Base-by-base conservation (phyloP, 1,140 invertebrate species). In the Popillia japonica region DNA sequence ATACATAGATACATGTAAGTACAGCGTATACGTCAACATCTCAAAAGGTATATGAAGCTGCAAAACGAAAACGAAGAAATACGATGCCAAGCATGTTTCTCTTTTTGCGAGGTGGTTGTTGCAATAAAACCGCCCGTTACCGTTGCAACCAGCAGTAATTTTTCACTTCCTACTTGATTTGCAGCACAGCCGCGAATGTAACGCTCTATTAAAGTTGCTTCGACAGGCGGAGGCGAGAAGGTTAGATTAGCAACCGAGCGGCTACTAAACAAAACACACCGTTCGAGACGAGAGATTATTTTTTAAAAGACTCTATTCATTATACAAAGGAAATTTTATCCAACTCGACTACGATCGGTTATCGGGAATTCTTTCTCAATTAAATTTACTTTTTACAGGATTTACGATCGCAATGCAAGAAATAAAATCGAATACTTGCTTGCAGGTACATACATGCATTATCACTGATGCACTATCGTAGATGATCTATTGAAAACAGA, bases 141-240 rank as follows among this genome's bases (percentile, higher is more conserved):
- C 48, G 48, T 55, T 55, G 17, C 48, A 55, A n/a, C 17, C 3
- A 55, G 6, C 48, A 3, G 48, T 55, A 55, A 55, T 55, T 55
- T 55, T 6, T 55, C 48, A 55, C 48, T 55, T 55, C 48, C 17
- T 55, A 55, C 48, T n/a, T 55, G 48, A 55, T 55, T 55, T 55
- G 48, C 48, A 55, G 14, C 48, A 55, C 14, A 17, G 48, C 17
- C 48, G n/a, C 48, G 48, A 17, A 7, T 55, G 14, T 55, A 55
- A n/a, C 48, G 48, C 11, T 55, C 48, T n/a, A 55, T 55, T 55
- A 55, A 55, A 55, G 48, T 55, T 17, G 48, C 48, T 55, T 55
- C 48, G 48, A 55, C 48, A 55, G 48, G n/a, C n/a, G 48, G 6
- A 55, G 48, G 14, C 17, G 48, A n/a, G 48, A 55, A 34, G n/a